A percentile compares a stretch with the other conserved stretches of the same genome.
phyloP scores from a whole-genome alignment of 2,797 vertebrate species.

The Eulemur rubriventer region DNA sequence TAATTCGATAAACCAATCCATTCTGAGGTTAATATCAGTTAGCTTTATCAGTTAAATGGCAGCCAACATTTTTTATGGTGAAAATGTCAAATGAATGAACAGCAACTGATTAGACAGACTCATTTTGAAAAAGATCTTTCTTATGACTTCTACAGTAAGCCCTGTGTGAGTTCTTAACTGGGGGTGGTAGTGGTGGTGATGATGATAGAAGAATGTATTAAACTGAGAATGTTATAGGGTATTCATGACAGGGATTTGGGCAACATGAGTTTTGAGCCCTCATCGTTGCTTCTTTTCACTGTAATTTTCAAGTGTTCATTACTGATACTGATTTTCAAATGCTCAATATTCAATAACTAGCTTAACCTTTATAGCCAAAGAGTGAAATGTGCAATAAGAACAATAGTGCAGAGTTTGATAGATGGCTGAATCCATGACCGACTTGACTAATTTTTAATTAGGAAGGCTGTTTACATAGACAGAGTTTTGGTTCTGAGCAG shows the following conservation, averaged over 20 bases:
- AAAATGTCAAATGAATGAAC: background rate
- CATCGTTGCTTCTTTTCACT: background rate
- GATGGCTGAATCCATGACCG: constrained; percentile 5
- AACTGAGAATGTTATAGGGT: background rate
- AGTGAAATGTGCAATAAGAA: background rate
- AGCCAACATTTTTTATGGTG: background rate
- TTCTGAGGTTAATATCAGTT: background rate
- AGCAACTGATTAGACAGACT: background rate
- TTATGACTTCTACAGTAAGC: background rate
- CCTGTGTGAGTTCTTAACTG: background rate
- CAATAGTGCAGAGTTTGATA: constrained; percentile 12
- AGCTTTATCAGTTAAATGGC: background rate
- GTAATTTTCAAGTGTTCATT: background rate
- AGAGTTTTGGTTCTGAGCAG: constrained; percentile 50
- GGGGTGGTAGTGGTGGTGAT: accelerated
- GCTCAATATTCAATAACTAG: constrained; percentile 29
- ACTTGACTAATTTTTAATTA: constrained; percentile 66
- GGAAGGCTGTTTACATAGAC: constrained; percentile 8
- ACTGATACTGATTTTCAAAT: background rate
- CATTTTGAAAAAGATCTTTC: background rate
- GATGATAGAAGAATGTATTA: background rate
- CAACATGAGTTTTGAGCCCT: background rate
- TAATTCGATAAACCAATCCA: background rate
- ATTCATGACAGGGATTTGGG: background rate
- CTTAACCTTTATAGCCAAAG: constrained; percentile 30